Conservation (phyloP, 2,797 vertebrate genomes). For the Phataginus tricuspis region DNA sequence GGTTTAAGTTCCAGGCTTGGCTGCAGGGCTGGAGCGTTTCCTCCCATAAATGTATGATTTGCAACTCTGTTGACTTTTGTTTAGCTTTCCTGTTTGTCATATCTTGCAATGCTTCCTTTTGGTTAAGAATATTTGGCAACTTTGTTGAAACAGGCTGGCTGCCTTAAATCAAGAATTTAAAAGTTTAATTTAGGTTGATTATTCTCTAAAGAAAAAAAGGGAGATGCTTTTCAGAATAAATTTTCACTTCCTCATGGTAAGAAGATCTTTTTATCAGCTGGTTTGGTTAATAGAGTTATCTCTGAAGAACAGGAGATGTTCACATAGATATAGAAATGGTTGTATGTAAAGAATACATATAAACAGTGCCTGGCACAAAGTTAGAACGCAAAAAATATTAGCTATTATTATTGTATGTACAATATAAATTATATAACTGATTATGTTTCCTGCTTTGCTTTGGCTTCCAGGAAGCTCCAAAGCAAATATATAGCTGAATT, state of each 20-base stretch:
- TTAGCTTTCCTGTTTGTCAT: slow-evolving; percentile 82
- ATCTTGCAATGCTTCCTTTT: slow-evolving; percentile 79
- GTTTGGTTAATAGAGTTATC: slow-evolving; percentile 64
- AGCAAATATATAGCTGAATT: slow-evolving; percentile 42
- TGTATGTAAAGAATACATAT: not conserved
- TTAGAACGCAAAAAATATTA: slow-evolving; percentile 47
- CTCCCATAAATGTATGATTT: slow-evolving; percentile 81
- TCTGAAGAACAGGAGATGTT: slow-evolving; percentile 27
- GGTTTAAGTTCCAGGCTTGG: slow-evolving; percentile 72
- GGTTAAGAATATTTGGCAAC: slow-evolving; percentile 82
- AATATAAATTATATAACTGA: slow-evolving; percentile 40
- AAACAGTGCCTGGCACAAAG: slow-evolving; percentile 27
- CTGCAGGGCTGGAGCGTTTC: slow-evolving; percentile 67
- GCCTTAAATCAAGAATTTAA: slow-evolving; percentile 81
- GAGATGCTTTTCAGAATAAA: slow-evolving; percentile 67
- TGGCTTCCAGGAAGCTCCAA: slow-evolving; percentile 50
- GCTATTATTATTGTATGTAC: not conserved
- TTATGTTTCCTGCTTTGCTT: slow-evolving; percentile 44
- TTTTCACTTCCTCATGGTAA: slow-evolving; percentile 61
- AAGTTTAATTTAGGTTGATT: slow-evolving; percentile 82
- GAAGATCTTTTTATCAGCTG: slow-evolving; percentile 64
- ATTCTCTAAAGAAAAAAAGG: slow-evolving; percentile 73
- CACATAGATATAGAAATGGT: slow-evolving; percentile 3
- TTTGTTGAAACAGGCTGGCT: slow-evolving; percentile 80
- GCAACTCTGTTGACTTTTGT: slow-evolving; percentile 82